Evolutionary conservation across 2,797 vertebrate genomes (phyloP).

Genomic region (Crocodylus rhombifer): DNA sequence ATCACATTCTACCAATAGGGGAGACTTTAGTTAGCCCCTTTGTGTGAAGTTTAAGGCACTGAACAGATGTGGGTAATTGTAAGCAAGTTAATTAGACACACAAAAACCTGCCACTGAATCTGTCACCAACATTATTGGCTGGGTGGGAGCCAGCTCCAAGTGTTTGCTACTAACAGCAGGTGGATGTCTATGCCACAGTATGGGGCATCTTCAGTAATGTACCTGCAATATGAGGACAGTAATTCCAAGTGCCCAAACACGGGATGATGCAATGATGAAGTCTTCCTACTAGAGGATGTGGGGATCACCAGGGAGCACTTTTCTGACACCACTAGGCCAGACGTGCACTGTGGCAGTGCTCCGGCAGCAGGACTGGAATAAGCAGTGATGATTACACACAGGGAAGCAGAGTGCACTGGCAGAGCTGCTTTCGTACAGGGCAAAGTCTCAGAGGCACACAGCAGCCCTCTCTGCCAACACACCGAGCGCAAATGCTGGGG

Average conservation of each 20-base stretch:
- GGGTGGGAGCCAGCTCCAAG: conserved; percentile 43
- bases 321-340: fast-evolving
- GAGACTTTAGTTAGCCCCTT: conserved; percentile 40
- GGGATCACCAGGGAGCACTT: not conserved
- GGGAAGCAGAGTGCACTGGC: not conserved
- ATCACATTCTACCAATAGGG: conserved; percentile 47
- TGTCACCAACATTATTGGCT: conserved; percentile 55
- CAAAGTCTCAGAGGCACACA: not conserved
- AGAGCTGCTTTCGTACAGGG: not conserved
- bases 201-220: not conserved
- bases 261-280: fast-evolving
- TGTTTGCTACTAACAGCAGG: conserved; percentile 48
- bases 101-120: conserved; percentile 51
- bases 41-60: conserved; percentile 58
- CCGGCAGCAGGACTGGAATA: not conserved
- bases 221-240: conserved; percentile 25
- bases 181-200: conserved; percentile 18
- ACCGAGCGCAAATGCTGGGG: not conserved
- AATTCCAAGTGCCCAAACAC: fast-evolving
- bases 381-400: not conserved
- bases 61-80: conserved; percentile 64
- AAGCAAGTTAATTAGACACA: conserved; percentile 61
- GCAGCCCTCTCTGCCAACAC: not conserved
- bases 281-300: fast-evolving
- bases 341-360: not conserved